phyloP scores from a whole-genome alignment of 2,888 invertebrate species.

The Cactoblastis cactorum region DNA sequence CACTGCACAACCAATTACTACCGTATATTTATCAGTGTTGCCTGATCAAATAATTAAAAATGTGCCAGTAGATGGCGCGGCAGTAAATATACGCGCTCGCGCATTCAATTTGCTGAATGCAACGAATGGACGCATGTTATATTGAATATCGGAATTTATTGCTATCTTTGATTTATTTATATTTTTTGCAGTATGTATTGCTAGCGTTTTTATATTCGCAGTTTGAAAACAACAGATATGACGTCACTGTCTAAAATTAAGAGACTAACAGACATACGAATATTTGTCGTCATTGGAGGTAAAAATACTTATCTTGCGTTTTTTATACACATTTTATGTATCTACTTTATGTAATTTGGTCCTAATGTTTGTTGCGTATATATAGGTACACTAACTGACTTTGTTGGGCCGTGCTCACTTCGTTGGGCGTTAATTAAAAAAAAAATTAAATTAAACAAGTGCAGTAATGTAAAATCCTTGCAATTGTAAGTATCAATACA shows the following conservation, averaged over 20 bases:
- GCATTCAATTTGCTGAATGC: slow-evolving; percentile 64
- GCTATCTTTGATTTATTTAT: background rate
- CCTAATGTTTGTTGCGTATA: too few species aligned
- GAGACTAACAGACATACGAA: too few species aligned
- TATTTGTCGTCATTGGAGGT: too few species aligned
- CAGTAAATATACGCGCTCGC: slow-evolving; percentile 53
- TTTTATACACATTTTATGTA: too few species aligned
- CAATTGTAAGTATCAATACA: slow-evolving; percentile 11
- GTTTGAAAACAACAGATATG: background rate
- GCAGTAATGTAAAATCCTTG: background rate
- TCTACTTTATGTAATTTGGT: too few species aligned
- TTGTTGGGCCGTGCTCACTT: too few species aligned
- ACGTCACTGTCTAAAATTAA: background rate
- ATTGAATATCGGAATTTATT: slow-evolving; percentile 36
- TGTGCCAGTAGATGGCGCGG: slow-evolving; percentile 48
- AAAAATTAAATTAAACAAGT: background rate
- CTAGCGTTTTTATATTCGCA: background rate
- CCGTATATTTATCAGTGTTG: slow-evolving; percentile 65
- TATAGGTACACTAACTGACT: too few species aligned
- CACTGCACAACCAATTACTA: slow-evolving; percentile 57
- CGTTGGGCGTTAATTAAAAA: too few species aligned
- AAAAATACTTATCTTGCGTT: too few species aligned
- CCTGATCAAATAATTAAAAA: slow-evolving; percentile 77
- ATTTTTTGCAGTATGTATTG: slow-evolving; percentile 6
- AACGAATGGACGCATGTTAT: slow-evolving; percentile 41